phyloP scores from a whole-genome alignment of 2,113 vertebrate genomes.

The Hipposideros armiger region DNA sequence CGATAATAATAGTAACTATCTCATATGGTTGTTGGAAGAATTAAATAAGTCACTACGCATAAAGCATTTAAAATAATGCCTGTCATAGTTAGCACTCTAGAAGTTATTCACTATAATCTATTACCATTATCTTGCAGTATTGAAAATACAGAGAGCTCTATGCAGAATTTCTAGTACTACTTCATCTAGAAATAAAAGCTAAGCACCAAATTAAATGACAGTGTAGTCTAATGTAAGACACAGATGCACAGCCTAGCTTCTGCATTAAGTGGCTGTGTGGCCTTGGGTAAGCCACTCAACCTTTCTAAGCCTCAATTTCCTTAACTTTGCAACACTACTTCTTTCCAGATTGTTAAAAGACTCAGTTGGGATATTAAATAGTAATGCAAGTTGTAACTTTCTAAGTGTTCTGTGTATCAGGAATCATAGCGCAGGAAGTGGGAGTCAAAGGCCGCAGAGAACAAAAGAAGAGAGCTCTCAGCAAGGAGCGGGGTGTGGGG shows the following conservation, averaged over 20 bases:
- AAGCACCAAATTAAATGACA: background rate
- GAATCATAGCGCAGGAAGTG: background rate
- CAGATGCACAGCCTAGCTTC: background rate
- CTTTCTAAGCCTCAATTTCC: background rate
- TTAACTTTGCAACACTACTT: background rate
- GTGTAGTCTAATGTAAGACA: background rate
- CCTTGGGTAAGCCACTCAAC: background rate
- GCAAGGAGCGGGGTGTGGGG: background rate
- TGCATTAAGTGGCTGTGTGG: background rate
- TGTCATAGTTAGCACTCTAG: background rate
- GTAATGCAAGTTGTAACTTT: background rate
- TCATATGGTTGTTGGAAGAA: background rate
- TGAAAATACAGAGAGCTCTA: background rate
- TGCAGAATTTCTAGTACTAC: background rate
- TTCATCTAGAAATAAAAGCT: background rate
- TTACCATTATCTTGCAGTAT: background rate
- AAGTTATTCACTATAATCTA: background rate
- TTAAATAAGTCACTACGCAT: background rate
- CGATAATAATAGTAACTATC: background rate
- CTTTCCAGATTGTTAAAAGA: background rate
- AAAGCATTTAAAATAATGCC: background rate
- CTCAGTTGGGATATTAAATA: background rate
- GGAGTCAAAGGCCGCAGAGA: background rate
- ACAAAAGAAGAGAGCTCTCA: background rate
- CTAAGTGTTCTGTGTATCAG: background rate